Percentiles rank a stretch among this genome's conserved stretches.
Evolutionary conservation across 2,888 invertebrate species (phyloP).

Genomic region (Crepidodera aurea): DNA sequence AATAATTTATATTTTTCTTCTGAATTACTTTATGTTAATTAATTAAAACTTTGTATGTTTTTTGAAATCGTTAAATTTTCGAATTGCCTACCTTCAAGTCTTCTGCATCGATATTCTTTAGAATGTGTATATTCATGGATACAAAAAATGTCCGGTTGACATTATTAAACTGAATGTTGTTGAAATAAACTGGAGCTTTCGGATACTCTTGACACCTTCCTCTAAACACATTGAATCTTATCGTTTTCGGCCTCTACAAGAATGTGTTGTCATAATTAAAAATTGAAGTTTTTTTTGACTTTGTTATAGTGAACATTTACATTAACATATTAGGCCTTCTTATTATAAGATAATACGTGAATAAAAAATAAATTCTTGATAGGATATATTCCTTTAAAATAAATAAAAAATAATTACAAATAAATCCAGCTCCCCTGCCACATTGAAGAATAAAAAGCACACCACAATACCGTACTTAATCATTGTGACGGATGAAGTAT

Average conservation of each 20-base stretch:
- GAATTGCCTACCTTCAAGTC: slow-evolving; percentile 39
- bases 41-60: too few species aligned
- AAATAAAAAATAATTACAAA: slow-evolving; percentile 10
- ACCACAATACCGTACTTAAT: slow-evolving; percentile 12
- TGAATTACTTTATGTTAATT: too few species aligned
- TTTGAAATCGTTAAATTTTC: too few species aligned
- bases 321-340: not conserved
- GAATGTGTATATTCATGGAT: slow-evolving; percentile 39
- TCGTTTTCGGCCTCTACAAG: slow-evolving; percentile 43
- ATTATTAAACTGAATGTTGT: slow-evolving; percentile 40
- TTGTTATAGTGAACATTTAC: not conserved
- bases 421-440: slow-evolving; percentile 4
- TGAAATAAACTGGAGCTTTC: slow-evolving; percentile 36
- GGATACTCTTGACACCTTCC: slow-evolving; percentile 42
- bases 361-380: not conserved
- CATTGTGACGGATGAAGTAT: slow-evolving; percentile 6
- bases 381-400: too few species aligned
- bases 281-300: not conserved
- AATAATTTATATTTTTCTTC: too few species aligned
- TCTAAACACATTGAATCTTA: slow-evolving; percentile 44
- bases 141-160: slow-evolving; percentile 40
- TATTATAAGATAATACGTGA: not conserved
- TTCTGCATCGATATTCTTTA: slow-evolving; percentile 23
- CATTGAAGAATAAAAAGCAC: slow-evolving; percentile 2
- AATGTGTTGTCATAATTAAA: not conserved